Base-by-base conservation (phyloP, 1,140 invertebrate genomes). In the Myzus persicae region DNA sequence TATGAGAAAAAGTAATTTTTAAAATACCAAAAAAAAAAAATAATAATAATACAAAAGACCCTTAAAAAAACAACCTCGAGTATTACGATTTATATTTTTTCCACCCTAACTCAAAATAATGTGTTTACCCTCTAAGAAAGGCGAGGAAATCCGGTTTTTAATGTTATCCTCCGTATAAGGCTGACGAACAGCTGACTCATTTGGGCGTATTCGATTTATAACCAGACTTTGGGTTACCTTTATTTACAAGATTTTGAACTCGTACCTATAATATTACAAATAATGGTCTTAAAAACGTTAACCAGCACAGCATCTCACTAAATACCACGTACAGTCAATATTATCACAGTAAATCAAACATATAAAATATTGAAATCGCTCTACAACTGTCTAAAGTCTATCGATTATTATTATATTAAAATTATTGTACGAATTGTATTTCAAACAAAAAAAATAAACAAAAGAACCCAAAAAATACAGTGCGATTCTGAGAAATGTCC, bases 101-200 rank as follows among this genome's bases (percentile, higher is more conserved):
- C 51, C 22, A 42, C 89, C 89, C 89, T 26, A 26, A 44, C 89
- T 90, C 26, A 18, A 42, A 90, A 67, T 90, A 90, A 42, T 31
- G 38, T 67, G 89, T 90, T 90, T 42, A 67, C 89, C 89, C 89
- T 67, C 11, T 11, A 90, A 36, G 76, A 51, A 51, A 84, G 76
- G 11, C 91, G 20, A 93, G 91, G 81, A 93, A 93, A 93, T 93
- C 91, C 91, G 91, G 91, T 93, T 93, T 93, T 81, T 67, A 42
- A 22, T 59, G 59, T 91, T 91, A 67, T 44, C n/a, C 67, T 82
- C 44, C 8, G 76, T 54, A 26, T 31, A 6, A 18, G 26, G 31
- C 31, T 26, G n/a, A 36, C 46, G 26, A 38, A 54, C 88, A 54
- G 48, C 88, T 54, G 48, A 89, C 48, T 89, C 88, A 46, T 44